Base-by-base conservation (phyloP, 2,113 vertebrate species). In the Sphaerodactylus townsendi region DNA sequence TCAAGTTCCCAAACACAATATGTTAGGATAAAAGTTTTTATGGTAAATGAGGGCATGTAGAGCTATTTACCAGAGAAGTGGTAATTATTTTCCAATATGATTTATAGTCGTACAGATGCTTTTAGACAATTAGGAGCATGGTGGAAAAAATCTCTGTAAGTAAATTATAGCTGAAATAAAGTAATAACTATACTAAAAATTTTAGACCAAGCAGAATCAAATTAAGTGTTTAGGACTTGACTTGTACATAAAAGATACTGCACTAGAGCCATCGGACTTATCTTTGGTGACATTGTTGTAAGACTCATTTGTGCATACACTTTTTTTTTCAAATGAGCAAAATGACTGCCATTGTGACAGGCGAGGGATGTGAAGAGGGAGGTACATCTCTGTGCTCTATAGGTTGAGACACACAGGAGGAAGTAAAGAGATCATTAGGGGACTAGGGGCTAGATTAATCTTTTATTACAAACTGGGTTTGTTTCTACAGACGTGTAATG, bases 91-190 rank as follows among this genome's bases (percentile, higher is more conserved):
- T 90, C 89, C 85, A 79, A 74, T 88, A 87, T 90, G 90, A 93
- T 94, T 93, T 94, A 90, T 91, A 86, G 86, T 92, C 39, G 85
- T 79, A 86, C 85, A 90, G 82, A 83, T 90, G 83, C 90, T 90
- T 82, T 88, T 89, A 90, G 80, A 89, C 87, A 85, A 82, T 50
- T 84, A 87, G 89, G 85, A 92, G 86, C 85, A 89, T 81, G 50
- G 10, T 68, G 79, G 46, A 87, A 88, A 72, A 88, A 92, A 88
- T 89, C 0, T 79, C 88, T 90, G 68, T 30, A 81, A 90, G 87
- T 76, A 87, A 89, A 90, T 77, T 85, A 83, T 87, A 87, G 78
- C 92, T 90, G 92, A 91, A 91, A 89, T 86, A 82, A 56, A 84
- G 10, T 85, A 86, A 85, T 87, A 82, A 88, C 84, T 44, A 77